Evolutionary conservation across 2,888 invertebrate species (phyloP).

Genomic region (Argynnis bischoffii): DNA sequence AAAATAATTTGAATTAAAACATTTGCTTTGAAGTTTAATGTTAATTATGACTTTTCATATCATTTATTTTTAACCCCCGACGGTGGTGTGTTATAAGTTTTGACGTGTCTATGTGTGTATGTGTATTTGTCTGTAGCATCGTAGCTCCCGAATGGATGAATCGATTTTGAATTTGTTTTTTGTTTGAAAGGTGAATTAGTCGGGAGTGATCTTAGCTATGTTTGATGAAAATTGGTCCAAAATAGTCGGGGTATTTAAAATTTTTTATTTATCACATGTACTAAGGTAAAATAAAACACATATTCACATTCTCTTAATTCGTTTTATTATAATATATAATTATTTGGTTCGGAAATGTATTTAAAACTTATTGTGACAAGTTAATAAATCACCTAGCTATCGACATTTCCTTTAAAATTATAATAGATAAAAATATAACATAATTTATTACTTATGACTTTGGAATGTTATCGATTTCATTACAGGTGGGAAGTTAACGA

Average conservation of each 20-base stretch:
- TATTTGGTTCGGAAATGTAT: constrained; percentile 68
- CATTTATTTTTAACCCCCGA: neutral
- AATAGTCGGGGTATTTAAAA: no score
- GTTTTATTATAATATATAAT: constrained; percentile 44
- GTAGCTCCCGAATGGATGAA: no score
- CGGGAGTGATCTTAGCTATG: no score
- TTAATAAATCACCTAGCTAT: constrained; percentile 36
- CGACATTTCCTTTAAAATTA: constrained; percentile 36
- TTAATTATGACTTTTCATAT: neutral
- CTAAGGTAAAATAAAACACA: constrained; percentile 24
- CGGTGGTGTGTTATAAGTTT: no score
- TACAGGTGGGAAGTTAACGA: constrained; percentile 27
- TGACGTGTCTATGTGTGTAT: no score
- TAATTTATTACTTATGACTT: constrained; percentile 20
- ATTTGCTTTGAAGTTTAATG: neutral
- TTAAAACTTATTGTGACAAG: constrained; percentile 59
- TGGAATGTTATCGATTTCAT: constrained; percentile 36
- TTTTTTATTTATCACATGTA: no score
- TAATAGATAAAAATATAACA: constrained; percentile 28
- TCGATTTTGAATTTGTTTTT: no score
- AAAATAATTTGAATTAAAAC: neutral
- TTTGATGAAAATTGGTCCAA: no score
- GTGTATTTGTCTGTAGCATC: no score
- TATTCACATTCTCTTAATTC: constrained; percentile 35
- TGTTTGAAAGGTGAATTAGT: no score